Evolutionary conservation across 1,140 invertebrate species (phyloP).

Genomic region (Sesamia nonagrioides): DNA sequence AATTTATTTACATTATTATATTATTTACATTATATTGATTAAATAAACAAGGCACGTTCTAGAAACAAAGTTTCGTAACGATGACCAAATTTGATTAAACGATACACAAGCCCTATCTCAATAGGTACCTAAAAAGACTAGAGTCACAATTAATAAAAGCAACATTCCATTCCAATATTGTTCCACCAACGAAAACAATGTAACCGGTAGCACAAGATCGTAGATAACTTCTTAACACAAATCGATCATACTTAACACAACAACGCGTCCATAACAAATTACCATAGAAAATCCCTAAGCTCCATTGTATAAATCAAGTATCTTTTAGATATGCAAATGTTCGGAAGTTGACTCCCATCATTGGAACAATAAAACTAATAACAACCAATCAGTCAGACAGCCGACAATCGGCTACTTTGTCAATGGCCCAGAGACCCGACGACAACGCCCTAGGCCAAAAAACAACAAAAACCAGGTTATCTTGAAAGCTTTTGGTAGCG

Average conservation of each 20-base stretch:
- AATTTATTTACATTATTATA: too few relatives aligned
- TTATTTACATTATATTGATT: too few relatives aligned
- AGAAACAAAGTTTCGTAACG: too few relatives aligned
- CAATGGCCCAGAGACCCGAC: slow-evolving; percentile 1
- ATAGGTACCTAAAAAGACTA: too few relatives aligned
- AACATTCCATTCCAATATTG: not conserved
- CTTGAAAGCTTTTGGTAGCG: not conserved
- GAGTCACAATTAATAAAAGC: too few relatives aligned
- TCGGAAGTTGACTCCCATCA: slow-evolving; percentile 36
- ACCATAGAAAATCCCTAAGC: slow-evolving; percentile 27
- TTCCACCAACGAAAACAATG: not conserved
- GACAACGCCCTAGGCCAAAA: slow-evolving; percentile 5
- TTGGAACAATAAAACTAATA: slow-evolving; percentile 42
- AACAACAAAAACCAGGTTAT: slow-evolving; percentile 1
- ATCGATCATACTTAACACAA: slow-evolving; percentile 9
- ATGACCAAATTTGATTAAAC: too few relatives aligned
- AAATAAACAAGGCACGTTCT: too few relatives aligned
- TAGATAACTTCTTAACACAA: not conserved
- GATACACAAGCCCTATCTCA: too few relatives aligned
- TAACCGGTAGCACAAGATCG: slow-evolving; percentile 6
- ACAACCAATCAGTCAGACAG: slow-evolving; percentile 27
- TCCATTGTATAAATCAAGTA: slow-evolving; percentile 36
- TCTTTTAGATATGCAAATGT: slow-evolving; percentile 32
- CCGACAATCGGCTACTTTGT: slow-evolving; percentile 22
- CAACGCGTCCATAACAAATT: slow-evolving; percentile 19